Evolutionary conservation across 2,797 vertebrate genomes (phyloP).

Genomic region (Acanthornis magna): DNA sequence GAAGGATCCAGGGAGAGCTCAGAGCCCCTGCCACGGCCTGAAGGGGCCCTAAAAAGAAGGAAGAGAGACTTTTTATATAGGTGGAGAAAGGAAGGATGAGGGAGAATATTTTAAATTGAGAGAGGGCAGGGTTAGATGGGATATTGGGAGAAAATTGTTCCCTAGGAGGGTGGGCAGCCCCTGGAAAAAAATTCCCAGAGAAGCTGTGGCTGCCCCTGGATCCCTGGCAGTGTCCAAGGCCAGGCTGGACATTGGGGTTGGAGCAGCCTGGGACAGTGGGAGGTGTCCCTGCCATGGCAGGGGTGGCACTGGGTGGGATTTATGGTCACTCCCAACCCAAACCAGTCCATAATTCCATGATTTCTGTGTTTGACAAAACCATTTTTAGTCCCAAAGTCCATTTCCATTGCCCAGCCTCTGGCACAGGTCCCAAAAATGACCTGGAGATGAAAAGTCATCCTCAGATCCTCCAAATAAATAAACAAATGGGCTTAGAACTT

Average conservation of each 20-base stretch:
- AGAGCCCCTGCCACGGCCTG: neutral
- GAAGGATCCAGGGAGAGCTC: neutral
- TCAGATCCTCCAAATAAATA: neutral
- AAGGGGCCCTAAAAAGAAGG: neutral
- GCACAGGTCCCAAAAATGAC: neutral
- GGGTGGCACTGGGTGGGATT: accelerated
- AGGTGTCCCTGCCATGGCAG: neutral
- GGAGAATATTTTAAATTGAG: too few species aligned
- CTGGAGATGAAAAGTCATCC: neutral
- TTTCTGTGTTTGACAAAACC: neutral
- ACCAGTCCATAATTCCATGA: neutral
- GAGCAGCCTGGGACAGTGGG: neutral
- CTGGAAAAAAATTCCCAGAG: neutral
- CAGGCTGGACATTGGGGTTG: neutral
- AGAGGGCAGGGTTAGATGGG: neutral
- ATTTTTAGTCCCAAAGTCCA: neutral
- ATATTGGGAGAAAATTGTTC: neutral
- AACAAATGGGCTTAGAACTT: neutral
- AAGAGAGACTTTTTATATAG: neutral
- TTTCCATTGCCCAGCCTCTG: neutral
- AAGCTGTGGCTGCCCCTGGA: neutral
- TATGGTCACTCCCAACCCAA: neutral
- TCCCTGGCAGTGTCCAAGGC: neutral
- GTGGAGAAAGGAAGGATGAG: too few species aligned
- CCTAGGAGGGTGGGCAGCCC: neutral